Base-by-base conservation (phyloP, 2,113 vertebrate species). In the Neomonachus schauinslandi region DNA sequence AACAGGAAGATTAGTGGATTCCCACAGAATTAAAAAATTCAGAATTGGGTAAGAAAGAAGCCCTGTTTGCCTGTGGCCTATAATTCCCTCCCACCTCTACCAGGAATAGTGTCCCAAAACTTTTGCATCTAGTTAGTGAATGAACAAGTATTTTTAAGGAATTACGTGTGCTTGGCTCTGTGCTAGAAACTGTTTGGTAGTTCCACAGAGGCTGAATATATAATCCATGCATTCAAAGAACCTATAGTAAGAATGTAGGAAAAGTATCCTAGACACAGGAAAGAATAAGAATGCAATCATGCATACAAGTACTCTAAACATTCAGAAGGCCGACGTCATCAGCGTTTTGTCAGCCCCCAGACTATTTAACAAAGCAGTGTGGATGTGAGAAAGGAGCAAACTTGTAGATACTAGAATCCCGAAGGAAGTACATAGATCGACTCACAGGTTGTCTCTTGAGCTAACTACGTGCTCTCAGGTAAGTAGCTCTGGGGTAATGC, bases 101-200 rank as follows among this genome's bases (percentile, higher is more conserved):
- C 33, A 46, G 9, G 28, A 21, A 14, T 33, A 13, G 4, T 36
- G 31, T 79, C 33, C 28, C 49, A 42, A 79, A 82, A 80, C 33
- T 79, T 96, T 95, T 65, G 10, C 7, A 51, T 80, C 22, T 61
- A 51, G 31, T 87, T 92, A 74, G n/a, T 89, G n/a, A 91, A 89
- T 65, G 59, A 98, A 83, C 33, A 86, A n/a, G 15, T 46, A 36
- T 79, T 93, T 86, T 24, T 5, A 24, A 95, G 46, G 61, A 39
- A 4, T 69, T 67, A 15, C 24, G 33, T 11, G 19, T 81, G 36
- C 36, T 26, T 91, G 51, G 28, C 63, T 65, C 59, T 72, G 22
- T 71, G 86, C 42, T 92, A 24, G 72, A 28, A 69, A 69, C 59
- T 81, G 22, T 33, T 81, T 81, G 36, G 42, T 26, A 81, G 11